These are phyloP conservation scores for Dicaeum eximium DNA, from an alignment of 2,113 vertebrate species.

Conservation along the genomic window DNA sequence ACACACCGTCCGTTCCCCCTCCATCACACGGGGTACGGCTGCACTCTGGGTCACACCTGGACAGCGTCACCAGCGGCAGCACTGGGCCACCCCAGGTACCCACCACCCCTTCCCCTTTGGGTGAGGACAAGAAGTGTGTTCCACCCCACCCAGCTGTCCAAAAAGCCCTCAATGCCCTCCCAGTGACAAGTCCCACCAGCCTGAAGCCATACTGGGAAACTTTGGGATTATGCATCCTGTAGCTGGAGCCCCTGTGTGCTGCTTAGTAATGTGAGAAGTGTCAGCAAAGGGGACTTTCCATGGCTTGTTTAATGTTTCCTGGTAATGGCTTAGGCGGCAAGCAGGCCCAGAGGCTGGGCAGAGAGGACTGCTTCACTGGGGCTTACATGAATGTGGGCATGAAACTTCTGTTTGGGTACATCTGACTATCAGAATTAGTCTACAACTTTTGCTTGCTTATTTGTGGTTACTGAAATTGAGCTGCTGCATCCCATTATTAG, in stretches of 20 bases:
- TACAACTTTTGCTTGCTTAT: conserved; percentile 35
- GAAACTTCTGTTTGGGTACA: background rate
- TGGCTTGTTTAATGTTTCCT: background rate
- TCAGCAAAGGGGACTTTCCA: conserved; percentile 28
- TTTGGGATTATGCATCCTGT: background rate
- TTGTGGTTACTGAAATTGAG: conserved; percentile 18
- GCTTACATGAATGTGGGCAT: background rate
- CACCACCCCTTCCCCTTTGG: background rate
- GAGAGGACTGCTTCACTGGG: background rate
- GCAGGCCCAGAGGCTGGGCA: background rate
- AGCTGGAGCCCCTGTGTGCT: background rate
- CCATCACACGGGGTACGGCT: background rate
- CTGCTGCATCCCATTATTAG: background rate
- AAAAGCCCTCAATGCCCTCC: background rate
- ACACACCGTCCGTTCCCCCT: background rate
- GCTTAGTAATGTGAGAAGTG: conserved; percentile 2
- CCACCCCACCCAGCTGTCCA: background rate
- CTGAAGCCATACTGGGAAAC: background rate
- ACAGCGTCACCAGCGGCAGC: background rate
- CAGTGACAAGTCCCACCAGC: background rate
- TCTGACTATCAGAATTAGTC: conserved; percentile 21
- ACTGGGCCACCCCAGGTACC: background rate
- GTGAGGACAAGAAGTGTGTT: background rate
- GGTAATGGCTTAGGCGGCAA: background rate
- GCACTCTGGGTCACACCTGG: background rate